phyloP scores from a whole-genome alignment of 2,888 invertebrate species.

The Thymelicus sylvestris region DNA sequence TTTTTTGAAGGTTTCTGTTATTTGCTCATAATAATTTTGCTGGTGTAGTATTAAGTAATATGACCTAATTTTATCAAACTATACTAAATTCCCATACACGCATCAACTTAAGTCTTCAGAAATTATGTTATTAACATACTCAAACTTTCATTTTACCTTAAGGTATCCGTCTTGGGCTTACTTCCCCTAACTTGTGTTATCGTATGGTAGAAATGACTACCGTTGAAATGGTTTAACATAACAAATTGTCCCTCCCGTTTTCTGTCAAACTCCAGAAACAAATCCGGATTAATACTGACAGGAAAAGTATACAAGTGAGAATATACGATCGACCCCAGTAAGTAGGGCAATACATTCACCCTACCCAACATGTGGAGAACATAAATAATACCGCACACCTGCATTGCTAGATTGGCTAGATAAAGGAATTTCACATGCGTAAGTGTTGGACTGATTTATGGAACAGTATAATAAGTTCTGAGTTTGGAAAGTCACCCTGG shows the following conservation, averaged over 20 bases:
- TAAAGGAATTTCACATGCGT: constrained; percentile 74
- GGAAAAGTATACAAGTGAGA: constrained; percentile 54
- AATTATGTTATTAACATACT: too few species aligned
- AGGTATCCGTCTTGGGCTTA: too few species aligned
- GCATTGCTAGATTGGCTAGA: constrained; percentile 73
- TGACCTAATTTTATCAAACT: too few species aligned
- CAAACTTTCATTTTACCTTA: too few species aligned
- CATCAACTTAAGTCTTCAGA: too few species aligned
- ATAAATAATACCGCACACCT: constrained; percentile 76
- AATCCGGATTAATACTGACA: constrained; percentile 43
- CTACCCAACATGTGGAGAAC: constrained; percentile 68
- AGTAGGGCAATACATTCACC: constrained; percentile 75
- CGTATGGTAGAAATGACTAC: too few species aligned
- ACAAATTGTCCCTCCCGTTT: not conserved
- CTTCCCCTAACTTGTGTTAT: too few species aligned
- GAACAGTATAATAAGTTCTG: not conserved
- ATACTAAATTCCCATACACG: too few species aligned
- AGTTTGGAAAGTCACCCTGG: not conserved
- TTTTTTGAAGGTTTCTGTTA: too few species aligned
- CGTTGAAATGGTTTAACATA: not conserved
- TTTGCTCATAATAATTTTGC: too few species aligned
- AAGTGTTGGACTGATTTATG: constrained; percentile 60
- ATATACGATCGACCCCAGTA: constrained; percentile 64
- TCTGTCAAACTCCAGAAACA: constrained; percentile 34
- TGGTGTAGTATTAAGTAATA: too few species aligned